Percentiles rank a stretch among this genome's conserved stretches.
These are phyloP conservation scores for Liparis tanakae DNA, from an alignment of 2,797 vertebrate genomes.

Conservation along the genomic window DNA sequence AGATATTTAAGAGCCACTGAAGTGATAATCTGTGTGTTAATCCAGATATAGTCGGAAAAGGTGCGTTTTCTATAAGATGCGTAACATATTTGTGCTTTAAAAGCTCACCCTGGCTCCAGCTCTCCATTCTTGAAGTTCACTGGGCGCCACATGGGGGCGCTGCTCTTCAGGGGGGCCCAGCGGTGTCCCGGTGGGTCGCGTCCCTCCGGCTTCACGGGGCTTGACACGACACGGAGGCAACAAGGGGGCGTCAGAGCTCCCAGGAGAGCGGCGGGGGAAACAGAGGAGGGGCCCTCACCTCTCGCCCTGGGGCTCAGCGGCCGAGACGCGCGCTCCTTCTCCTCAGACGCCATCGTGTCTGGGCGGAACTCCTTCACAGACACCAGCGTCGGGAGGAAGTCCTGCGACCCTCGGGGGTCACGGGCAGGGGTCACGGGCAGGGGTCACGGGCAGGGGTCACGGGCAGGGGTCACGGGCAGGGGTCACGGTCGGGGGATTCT, in stretches of 20 bases:
- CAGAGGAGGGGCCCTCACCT: constrained; percentile 6
- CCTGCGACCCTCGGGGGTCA: neutral
- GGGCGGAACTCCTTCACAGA: neutral
- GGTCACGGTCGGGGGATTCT: neutral
- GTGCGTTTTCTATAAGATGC: too few species aligned
- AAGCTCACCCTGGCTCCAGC: neutral
- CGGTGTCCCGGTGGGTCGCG: rapidly evolving
- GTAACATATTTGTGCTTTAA: neutral
- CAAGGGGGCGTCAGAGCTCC: neutral
- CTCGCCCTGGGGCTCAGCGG: neutral
- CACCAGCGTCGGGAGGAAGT: neutral
- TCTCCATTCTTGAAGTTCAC: neutral
- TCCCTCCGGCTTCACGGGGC: neutral
- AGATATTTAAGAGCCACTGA: too few species aligned
- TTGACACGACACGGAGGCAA: neutral
- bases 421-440: too few species aligned
- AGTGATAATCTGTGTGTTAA: too few species aligned
- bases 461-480: too few species aligned
- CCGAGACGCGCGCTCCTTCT: neutral
- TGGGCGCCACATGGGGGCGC: neutral
- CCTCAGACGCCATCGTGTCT: constrained; percentile 2
- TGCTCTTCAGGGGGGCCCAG: neutral
- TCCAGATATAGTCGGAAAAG: too few species aligned
- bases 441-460: too few species aligned
- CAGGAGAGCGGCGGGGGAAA: neutral